Base-by-base conservation (phyloP, 2,888 invertebrate genomes). In the Ophioninae sp. region DNA sequence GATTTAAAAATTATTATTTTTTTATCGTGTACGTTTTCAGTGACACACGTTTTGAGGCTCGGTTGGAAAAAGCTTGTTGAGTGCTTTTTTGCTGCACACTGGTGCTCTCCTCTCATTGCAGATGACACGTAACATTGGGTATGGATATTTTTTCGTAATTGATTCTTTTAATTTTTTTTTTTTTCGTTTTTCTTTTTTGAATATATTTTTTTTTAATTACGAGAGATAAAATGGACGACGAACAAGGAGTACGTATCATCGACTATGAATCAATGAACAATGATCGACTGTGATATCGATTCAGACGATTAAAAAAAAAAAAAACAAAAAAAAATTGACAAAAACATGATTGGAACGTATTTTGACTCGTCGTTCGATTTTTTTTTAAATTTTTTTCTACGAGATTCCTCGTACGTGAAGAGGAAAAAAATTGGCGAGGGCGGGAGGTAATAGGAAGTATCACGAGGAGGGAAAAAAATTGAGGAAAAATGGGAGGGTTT, bases 61-160 rank as follows among this genome's bases (percentile, higher is more conserved):
- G 78, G 50, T 78, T 57, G 74, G 30, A 30, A 59, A 76, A 84
- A 84, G 84, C 84, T 84, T 84, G 84, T 84, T 79, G 50, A 67
- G 84, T 84, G 84, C 84, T 81, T 84, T 50, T 90, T 90, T 87
- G 88, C 89, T 90, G 90, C 91, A 90, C 91, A 90, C 90, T 89
- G 30, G 30, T 30, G 90, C 90, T 90, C 89, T 87, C 62, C 65
- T 80, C 84, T 85, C 80, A 80, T 81, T 37, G 57, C 76, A 68
- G 72, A 82, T 79, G 44, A 41, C 23, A 59, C 56, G 21, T 50
- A 8, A 44, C 56, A 59, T 61, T 61, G 72, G 6, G 41, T 74
- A 37, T 67, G 75, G 75, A 82, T 69, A 59, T 70, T 70, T 72
- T 41, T 56, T 67, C 74, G 88, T 86, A 88, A 89, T 89, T 41